These are phyloP conservation scores for Eulithis testata DNA, from an alignment of 2,888 invertebrate species.

Conservation along the genomic window DNA sequence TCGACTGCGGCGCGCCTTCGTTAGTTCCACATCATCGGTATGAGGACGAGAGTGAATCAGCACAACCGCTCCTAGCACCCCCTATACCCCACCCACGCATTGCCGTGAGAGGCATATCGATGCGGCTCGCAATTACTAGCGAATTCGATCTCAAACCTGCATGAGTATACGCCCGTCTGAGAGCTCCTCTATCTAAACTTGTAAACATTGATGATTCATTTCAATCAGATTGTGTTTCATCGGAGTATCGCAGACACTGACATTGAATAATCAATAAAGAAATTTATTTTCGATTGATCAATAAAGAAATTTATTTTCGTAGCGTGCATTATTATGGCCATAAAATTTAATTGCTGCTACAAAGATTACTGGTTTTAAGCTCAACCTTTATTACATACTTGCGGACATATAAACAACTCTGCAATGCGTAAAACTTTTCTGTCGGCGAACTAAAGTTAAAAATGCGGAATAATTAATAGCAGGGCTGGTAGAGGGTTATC, in stretches of 20 bases:
- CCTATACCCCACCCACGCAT: slow-evolving; percentile 39
- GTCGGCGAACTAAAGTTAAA: slow-evolving; percentile 17
- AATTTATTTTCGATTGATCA: slow-evolving; percentile 27
- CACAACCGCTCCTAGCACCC: slow-evolving; percentile 50
- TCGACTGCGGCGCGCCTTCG: slow-evolving; percentile 53
- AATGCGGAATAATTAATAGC: slow-evolving; percentile 26
- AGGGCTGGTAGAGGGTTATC: background rate
- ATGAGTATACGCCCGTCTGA: slow-evolving; percentile 23
- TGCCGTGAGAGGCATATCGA: background rate
- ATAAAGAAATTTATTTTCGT: slow-evolving; percentile 28
- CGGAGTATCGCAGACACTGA: slow-evolving; percentile 23
- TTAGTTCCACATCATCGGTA: slow-evolving; percentile 67
- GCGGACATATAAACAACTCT: slow-evolving; percentile 15
- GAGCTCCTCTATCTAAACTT: slow-evolving; percentile 19
- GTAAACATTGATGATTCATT: slow-evolving; percentile 44
- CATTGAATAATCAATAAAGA: slow-evolving; percentile 33
- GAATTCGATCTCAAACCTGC: slow-evolving; percentile 36
- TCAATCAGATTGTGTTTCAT: slow-evolving; percentile 30
- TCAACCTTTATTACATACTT: slow-evolving; percentile 21
- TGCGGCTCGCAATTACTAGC: slow-evolving; percentile 43
- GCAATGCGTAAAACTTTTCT: slow-evolving; percentile 31
- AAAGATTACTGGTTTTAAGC: slow-evolving; percentile 24
- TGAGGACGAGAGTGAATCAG: slow-evolving; percentile 74
- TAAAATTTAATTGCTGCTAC: slow-evolving; percentile 28
- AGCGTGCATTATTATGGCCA: slow-evolving; percentile 16